phyloP scores from a whole-genome alignment of 2,888 invertebrate genomes.

The Callyntrura sp. region DNA sequence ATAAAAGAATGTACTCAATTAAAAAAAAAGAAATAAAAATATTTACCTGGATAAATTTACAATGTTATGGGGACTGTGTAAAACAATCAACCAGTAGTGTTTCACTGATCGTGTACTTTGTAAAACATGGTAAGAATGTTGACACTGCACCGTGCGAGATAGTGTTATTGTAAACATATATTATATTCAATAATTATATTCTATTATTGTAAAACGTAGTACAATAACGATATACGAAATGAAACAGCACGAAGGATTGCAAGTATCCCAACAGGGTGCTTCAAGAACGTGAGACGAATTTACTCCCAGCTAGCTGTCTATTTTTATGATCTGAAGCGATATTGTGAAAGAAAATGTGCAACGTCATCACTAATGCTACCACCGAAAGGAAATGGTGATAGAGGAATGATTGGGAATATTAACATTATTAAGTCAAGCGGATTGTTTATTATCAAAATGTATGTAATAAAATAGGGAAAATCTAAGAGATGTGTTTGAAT shows the following conservation, averaged over 20 bases:
- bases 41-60: neutral
- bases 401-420: neutral
- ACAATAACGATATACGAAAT: conserved; percentile 54
- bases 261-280: neutral
- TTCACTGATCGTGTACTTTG: neutral
- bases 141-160: neutral
- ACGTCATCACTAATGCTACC: neutral
- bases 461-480: neutral
- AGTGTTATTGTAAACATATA: neutral
- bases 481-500: neutral
- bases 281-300: too few relatives aligned
- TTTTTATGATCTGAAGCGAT: neutral
- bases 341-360: neutral
- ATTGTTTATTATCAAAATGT: neutral
- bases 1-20: conserved; percentile 1
- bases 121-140: neutral
- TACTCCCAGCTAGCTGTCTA: neutral
- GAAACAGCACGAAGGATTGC: neutral
- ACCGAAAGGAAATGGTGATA: neutral
- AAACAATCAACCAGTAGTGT: conserved; percentile 38
- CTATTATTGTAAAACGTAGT: conserved; percentile 40
- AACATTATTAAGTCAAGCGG: neutral
- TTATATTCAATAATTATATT: neutral
- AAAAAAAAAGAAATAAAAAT: neutral
- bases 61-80: neutral